Evolutionary conservation across 2,888 invertebrate species (phyloP).

Genomic region (Latheticus oryzae): DNA sequence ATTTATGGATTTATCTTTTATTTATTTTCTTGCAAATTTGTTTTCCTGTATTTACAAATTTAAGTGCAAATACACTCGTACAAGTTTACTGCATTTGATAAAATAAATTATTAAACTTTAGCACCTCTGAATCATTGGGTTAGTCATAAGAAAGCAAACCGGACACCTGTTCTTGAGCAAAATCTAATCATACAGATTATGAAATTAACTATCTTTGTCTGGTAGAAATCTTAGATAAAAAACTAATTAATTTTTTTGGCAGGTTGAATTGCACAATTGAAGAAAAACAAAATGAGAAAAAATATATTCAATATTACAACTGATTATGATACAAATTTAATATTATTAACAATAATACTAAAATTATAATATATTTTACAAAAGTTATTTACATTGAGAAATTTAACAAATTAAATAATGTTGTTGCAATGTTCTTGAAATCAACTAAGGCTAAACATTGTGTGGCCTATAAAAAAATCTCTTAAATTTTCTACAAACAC

Average conservation of each 20-base stretch:
- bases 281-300: slow-evolving; percentile 16
- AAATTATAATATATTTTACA: slow-evolving; percentile 37
- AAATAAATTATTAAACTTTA: no score
- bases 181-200: no score
- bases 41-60: no score
- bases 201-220: no score
- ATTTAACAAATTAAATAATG: slow-evolving; percentile 16
- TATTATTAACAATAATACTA: slow-evolving; percentile 40
- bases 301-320: slow-evolving; percentile 27
- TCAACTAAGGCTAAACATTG: slow-evolving; percentile 17
- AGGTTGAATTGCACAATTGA: not conserved
- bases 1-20: no score
- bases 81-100: no score
- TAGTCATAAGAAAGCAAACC: no score
- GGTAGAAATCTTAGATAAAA: no score
- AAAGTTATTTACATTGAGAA: slow-evolving; percentile 37
- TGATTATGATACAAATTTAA: slow-evolving; percentile 31
- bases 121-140: no score
- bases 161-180: no score
- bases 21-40: no score
- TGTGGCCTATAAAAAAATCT: slow-evolving; percentile 31
- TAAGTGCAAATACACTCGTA: no score
- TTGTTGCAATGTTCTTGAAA: slow-evolving; percentile 14
- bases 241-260: not conserved
- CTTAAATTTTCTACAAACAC: slow-evolving; percentile 36